Percentiles rank a stretch among this genome's conserved stretches.
phyloP scores from a whole-genome alignment of 2,113 vertebrate genomes.

The Orcinus orca region DNA sequence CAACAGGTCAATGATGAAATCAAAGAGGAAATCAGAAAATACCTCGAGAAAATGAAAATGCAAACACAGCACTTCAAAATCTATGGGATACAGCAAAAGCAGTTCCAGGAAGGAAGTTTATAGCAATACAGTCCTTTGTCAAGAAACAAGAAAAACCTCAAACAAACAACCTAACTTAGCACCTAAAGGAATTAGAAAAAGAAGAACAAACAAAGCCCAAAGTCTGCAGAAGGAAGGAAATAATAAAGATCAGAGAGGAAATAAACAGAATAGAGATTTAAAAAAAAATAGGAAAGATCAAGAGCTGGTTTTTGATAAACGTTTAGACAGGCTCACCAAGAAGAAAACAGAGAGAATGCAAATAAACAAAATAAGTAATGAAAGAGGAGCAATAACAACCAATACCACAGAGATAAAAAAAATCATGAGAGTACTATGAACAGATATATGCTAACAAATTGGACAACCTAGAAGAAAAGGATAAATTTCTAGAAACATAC shows the following conservation, averaged over 20 bases:
- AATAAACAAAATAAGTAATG: not conserved
- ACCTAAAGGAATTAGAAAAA: not conserved
- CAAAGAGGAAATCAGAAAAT: not conserved
- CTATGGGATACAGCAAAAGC: too few species aligned
- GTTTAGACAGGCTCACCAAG: not conserved
- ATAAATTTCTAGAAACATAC: too few species aligned
- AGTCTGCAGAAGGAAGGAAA: not conserved
- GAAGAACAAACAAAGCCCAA: not conserved
- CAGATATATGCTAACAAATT: not conserved
- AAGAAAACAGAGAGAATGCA: not conserved
- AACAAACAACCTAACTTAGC: not conserved
- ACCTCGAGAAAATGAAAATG: too few species aligned
- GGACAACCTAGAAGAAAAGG: too few species aligned
- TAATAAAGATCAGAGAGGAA: not conserved
- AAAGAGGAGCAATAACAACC: not conserved
- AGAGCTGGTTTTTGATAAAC: not conserved
- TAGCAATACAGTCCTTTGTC: too few species aligned
- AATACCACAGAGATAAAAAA: not conserved
- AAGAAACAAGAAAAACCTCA: too few species aligned
- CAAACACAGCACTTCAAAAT: too few species aligned
- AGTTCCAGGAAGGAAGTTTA: too few species aligned
- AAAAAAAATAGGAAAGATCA: not conserved
- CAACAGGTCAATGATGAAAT: not conserved
- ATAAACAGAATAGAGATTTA: not conserved
- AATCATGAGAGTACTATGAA: not conserved